Conservation (phyloP, 2,113 vertebrate genomes). For the Eublepharis macularius region DNA sequence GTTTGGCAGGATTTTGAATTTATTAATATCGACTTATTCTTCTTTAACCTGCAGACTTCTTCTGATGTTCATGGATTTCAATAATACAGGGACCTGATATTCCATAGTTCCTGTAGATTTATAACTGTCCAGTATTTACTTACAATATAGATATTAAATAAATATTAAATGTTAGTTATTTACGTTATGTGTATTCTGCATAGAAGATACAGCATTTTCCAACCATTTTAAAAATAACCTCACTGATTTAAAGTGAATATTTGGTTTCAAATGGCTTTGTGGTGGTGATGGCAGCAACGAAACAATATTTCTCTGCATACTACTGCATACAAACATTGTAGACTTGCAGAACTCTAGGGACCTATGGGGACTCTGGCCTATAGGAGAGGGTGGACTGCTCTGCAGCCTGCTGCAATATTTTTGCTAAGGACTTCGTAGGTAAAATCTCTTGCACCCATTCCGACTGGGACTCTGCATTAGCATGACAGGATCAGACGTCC, state of each 20-base stretch:
- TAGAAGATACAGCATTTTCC: background rate
- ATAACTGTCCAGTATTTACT: background rate
- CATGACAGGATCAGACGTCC: no score
- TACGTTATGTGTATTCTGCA: background rate
- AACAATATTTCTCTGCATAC: no score
- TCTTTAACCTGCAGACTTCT: background rate
- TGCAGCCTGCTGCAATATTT: no score
- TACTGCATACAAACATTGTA: no score
- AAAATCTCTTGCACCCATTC: no score
- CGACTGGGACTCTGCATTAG: no score
- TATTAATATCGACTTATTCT: background rate
- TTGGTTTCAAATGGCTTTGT: background rate
- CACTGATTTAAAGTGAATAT: background rate
- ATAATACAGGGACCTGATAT: conserved; percentile 28
- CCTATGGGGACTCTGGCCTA: no score
- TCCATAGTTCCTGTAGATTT: conserved; percentile 44
- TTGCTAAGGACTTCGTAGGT: no score
- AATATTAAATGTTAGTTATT: background rate
- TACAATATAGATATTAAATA: background rate
- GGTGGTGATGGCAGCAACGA: no score
- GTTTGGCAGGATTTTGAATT: conserved; percentile 21
- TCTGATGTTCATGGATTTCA: conserved; percentile 37
- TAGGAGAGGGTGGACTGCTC: no score
- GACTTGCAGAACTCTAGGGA: no score
- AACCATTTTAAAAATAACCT: background rate